Conservation (phyloP, 1,140 invertebrate species). For the Drosophila pseudoobscura region DNA sequence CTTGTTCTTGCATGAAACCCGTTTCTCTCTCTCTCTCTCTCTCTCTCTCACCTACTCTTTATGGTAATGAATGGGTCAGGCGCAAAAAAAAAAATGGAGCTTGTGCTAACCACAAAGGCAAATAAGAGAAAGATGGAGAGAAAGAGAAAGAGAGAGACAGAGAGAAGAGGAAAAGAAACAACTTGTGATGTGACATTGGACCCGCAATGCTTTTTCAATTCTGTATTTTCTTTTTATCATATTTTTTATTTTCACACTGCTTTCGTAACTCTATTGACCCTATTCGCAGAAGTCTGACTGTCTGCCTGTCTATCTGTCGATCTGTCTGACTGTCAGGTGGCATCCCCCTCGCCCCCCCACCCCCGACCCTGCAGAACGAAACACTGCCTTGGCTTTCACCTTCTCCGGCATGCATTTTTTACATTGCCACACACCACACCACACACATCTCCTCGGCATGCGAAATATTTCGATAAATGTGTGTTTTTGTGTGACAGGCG, state of each 20-base stretch:
- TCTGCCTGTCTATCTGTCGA: conserved; percentile 9
- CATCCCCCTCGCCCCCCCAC: no score
- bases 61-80: conserved; percentile 55
- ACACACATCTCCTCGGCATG: conserved; percentile 26
- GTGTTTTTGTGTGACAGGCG: conserved; percentile 34
- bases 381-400: conserved; percentile 1
- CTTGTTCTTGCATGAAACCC: conserved; percentile 69
- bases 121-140: conserved; percentile 41
- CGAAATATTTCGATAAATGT: conserved; percentile 52
- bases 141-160: conserved; percentile 6
- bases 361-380: no score
- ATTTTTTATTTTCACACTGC: conserved; percentile 31
- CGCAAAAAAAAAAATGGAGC: conserved; percentile 34
- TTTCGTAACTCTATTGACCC: conserved; percentile 56
- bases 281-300: conserved; percentile 57
- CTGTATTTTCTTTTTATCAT: conserved; percentile 15
- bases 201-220: conserved; percentile 28
- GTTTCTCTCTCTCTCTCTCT: conserved; percentile 15
- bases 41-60: conserved; percentile 10
- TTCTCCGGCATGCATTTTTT: no score
- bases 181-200: conserved; percentile 49
- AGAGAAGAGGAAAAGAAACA: conserved; percentile 22
- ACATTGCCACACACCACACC: conserved; percentile 11
- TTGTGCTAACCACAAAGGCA: conserved; percentile 65
- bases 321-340: conserved; percentile 9